A percentile compares a stretch with the other conserved stretches of the same genome.
These are phyloP conservation scores for Phenganax marumi DNA, from an alignment of 92 coral and sea anemone species.

Conservation along the genomic window DNA sequence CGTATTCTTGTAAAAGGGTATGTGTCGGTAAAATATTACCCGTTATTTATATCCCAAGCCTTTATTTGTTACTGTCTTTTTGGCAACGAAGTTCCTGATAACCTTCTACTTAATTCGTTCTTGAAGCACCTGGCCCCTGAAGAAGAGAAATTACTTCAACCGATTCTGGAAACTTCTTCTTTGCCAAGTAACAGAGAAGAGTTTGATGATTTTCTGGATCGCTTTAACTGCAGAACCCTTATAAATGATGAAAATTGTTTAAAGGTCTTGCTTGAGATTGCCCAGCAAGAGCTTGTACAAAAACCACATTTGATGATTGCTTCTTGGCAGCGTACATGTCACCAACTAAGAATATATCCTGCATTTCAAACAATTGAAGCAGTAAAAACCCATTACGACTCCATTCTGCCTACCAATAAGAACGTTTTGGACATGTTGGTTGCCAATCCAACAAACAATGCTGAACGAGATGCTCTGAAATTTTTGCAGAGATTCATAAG, in stretches of 20 bases:
- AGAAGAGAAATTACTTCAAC: conserved; percentile 46
- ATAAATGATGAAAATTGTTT: conserved; percentile 34
- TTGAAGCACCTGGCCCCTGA: conserved; percentile 45
- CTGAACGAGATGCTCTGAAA: conserved; percentile 35
- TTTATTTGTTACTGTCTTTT: conserved; percentile 62
- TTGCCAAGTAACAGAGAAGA: conserved; percentile 55
- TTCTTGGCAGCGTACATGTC: conserved; percentile 54
- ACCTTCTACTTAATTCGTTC: conserved; percentile 57
- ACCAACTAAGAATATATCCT: conserved; percentile 6
- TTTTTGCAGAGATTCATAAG: conserved; percentile 26
- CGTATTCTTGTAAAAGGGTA: conserved; percentile 46
- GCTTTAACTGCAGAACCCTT: conserved; percentile 54
- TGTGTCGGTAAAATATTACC: conserved; percentile 31
- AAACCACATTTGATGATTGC: conserved; percentile 61
- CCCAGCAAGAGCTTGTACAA: conserved; percentile 60
- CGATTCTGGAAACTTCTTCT: not conserved
- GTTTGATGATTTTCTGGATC: conserved; percentile 52
- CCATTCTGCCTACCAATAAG: conserved; percentile 24
- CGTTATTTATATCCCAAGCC: conserved; percentile 36
- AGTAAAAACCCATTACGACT: conserved; percentile 35
- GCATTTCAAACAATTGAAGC: conserved; percentile 24
- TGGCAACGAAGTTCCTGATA: conserved; percentile 51
- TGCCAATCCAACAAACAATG: conserved; percentile 25
- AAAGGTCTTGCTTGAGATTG: conserved; percentile 44
- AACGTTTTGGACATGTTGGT: conserved; percentile 20